These are phyloP conservation scores for Uropetala carovei DNA, from an alignment of 2,888 invertebrate genomes.

Conservation along the genomic window DNA sequence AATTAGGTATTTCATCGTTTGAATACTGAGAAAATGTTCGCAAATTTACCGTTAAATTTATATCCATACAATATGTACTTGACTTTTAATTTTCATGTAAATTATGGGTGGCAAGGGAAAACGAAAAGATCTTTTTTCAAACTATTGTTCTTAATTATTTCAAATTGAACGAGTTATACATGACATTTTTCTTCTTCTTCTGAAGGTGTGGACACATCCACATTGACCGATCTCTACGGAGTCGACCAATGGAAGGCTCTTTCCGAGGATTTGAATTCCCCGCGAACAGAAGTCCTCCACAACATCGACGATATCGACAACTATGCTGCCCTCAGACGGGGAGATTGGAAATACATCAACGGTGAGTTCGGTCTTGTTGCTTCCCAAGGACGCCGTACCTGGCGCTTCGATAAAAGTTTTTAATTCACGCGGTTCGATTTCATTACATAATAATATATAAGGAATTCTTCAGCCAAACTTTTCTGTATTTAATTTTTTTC, in stretches of 20 bases:
- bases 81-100: too few relatives aligned
- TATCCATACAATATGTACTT: too few relatives aligned
- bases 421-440: neutral
- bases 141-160: neutral
- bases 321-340: constrained; percentile 76
- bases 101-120: too few relatives aligned
- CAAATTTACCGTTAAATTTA: too few relatives aligned
- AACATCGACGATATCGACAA: constrained; percentile 79
- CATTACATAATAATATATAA: neutral
- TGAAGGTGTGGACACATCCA: constrained; percentile 50
- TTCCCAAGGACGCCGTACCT: neutral
- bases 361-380: constrained; percentile 69
- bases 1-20: too few relatives aligned
- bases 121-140: neutral
- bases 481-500: too few relatives aligned
- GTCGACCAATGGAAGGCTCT: constrained; percentile 75
- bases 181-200: neutral
- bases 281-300: constrained; percentile 76
- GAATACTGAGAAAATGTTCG: too few relatives aligned
- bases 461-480: too few relatives aligned
- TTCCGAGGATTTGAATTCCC: constrained; percentile 73
- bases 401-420: neutral
- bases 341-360: constrained; percentile 74
- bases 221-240: constrained; percentile 72
- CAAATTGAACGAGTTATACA: neutral